These are phyloP conservation scores for Epizoanthus rinbou DNA, from an alignment of 92 coral and sea anemone species.

Conservation along the genomic window DNA sequence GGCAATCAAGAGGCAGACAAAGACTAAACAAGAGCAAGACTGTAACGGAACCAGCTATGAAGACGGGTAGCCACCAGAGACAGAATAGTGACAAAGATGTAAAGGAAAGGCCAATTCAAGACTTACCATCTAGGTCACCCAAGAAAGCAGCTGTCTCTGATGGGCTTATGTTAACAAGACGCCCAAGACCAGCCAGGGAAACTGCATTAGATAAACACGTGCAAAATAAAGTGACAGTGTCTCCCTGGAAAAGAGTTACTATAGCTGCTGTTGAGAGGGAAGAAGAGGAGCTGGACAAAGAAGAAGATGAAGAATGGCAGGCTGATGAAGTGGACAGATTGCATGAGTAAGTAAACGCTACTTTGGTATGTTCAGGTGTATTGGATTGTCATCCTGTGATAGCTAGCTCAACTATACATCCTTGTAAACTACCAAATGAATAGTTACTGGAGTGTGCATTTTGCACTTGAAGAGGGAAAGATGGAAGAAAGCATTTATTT, in stretches of 20 bases:
- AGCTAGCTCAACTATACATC: too few species aligned
- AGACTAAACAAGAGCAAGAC: background rate
- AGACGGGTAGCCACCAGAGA: background rate
- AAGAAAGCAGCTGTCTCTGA: background rate
- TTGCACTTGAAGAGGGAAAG: too few species aligned
- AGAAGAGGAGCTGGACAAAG: constrained; percentile 10
- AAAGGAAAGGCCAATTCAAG: background rate
- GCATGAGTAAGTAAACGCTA: constrained; percentile 12
- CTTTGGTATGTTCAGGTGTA: background rate
- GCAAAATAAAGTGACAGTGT: background rate
- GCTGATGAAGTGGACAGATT: constrained; percentile 29
- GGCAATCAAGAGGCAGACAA: background rate
- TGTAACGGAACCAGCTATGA: background rate
- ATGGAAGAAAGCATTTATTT: too few species aligned
- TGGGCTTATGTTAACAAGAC: background rate
- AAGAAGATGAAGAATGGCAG: constrained; percentile 27
- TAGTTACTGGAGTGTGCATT: too few species aligned
- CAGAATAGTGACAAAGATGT: background rate
- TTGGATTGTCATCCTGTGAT: background rate
- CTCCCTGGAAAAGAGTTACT: background rate
- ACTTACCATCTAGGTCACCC: background rate
- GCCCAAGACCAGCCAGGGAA: background rate
- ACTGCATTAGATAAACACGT: background rate
- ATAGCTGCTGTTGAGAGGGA: background rate
- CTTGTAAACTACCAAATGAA: too few species aligned